Percentiles rank a stretch among this genome's conserved stretches.
phyloP scores from a whole-genome alignment of 2,888 invertebrate species.

The Octonoba sinensis region DNA sequence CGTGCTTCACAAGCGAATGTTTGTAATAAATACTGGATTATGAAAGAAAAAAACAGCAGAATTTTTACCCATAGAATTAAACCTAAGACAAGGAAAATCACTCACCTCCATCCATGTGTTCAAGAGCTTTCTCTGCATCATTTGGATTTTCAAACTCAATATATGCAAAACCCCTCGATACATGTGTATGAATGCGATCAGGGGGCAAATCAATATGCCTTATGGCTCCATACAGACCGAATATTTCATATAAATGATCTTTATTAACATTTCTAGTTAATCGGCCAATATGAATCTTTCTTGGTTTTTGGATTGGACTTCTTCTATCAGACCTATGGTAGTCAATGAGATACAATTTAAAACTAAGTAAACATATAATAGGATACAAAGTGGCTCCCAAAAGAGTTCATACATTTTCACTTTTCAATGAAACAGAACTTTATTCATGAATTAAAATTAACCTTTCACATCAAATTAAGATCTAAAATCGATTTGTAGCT shows the following conservation, averaged over 20 bases:
- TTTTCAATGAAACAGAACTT: too few species aligned
- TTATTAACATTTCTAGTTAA: slow-evolving; percentile 89
- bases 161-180: slow-evolving; percentile 94
- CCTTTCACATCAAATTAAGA: not conserved
- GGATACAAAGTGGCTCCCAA: not conserved
- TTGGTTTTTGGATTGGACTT: slow-evolving; percentile 83
- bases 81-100: not conserved
- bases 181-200: slow-evolving; percentile 86
- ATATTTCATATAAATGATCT: slow-evolving; percentile 91
- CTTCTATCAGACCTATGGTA: slow-evolving; percentile 75
- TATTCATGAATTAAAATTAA: too few species aligned
- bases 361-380: slow-evolving; percentile 68
- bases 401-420: not conserved
- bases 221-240: slow-evolving; percentile 77
- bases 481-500: not conserved
- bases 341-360: too few species aligned
- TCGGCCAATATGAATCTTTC: slow-evolving; percentile 93
- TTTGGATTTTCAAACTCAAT: slow-evolving; percentile 94
- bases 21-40: too few species aligned
- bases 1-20: too few species aligned
- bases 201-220: slow-evolving; percentile 90
- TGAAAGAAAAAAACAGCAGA: too few species aligned
- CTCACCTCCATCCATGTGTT: slow-evolving; percentile 97
- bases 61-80: too few species aligned
- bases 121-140: slow-evolving; percentile 98